phyloP scores from a whole-genome alignment of 1,140 invertebrate species.

The Drosophila sulfurigaster region DNA sequence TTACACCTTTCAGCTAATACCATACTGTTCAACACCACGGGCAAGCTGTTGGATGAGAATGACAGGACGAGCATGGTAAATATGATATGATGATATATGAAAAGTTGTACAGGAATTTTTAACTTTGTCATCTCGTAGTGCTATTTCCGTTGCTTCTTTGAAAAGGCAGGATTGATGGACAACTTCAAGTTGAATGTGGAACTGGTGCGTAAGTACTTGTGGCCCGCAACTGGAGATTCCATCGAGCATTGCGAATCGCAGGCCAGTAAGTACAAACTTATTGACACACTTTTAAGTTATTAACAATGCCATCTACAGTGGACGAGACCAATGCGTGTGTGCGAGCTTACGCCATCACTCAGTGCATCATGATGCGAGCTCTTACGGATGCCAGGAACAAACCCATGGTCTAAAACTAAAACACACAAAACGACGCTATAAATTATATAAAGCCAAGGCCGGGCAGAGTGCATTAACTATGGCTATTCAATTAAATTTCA shows the following conservation, averaged over 20 bases:
- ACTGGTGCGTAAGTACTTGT: slow-evolving; percentile 66
- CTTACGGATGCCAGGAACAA: slow-evolving; percentile 74
- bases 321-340: slow-evolving; percentile 67
- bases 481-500: slow-evolving; percentile 39
- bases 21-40: slow-evolving; percentile 70
- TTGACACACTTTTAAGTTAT: background rate
- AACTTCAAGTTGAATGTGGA: slow-evolving; percentile 71
- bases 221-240: slow-evolving; percentile 79
- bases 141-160: slow-evolving; percentile 77
- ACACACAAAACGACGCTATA: background rate
- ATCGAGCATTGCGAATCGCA: slow-evolving; percentile 68
- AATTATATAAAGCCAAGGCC: slow-evolving; percentile 33
- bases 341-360: slow-evolving; percentile 68
- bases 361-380: slow-evolving; percentile 66
- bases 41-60: slow-evolving; percentile 59
- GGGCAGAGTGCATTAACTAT: slow-evolving; percentile 38
- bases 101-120: background rate
- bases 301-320: slow-evolving; percentile 33
- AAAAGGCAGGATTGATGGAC: slow-evolving; percentile 71
- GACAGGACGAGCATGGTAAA: slow-evolving; percentile 78
- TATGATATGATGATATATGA: too few relatives aligned
- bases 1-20: slow-evolving; percentile 59
- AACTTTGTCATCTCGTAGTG: slow-evolving; percentile 52
- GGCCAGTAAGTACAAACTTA: slow-evolving; percentile 57
- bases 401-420: slow-evolving; percentile 54